Percentiles rank a stretch among this genome's conserved stretches.
phyloP scores from a whole-genome alignment of 2,797 vertebrate genomes.

The Poeciliopsis infans region DNA sequence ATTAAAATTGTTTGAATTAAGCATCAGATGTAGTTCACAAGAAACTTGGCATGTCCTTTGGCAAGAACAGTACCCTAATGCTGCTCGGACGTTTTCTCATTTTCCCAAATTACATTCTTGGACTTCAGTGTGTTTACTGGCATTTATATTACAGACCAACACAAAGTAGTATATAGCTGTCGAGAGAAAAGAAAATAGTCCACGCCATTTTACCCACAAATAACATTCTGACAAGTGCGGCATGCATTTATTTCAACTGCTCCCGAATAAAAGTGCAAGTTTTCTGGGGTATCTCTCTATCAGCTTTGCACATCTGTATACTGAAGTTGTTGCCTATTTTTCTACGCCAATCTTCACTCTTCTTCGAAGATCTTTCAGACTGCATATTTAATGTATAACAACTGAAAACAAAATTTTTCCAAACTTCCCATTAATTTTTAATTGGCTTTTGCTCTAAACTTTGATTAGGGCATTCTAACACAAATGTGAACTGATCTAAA shows the following conservation, averaged over 20 bases:
- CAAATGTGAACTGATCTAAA: neutral
- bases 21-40: slow-evolving; percentile 53
- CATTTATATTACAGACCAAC: neutral
- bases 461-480: neutral
- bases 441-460: neutral
- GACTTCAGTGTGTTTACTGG: neutral
- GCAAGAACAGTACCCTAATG: slow-evolving; percentile 13
- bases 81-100: neutral
- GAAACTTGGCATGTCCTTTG: slow-evolving; percentile 14
- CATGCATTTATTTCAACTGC: neutral
- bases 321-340: neutral
- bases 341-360: neutral
- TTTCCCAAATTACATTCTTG: neutral
- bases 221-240: neutral
- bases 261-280: neutral
- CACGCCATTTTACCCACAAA: neutral
- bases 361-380: neutral
- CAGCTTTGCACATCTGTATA: neutral
- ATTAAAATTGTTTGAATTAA: slow-evolving; percentile 4
- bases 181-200: neutral
- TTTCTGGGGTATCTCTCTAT: neutral
- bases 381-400: neutral
- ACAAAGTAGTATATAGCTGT: neutral
- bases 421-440: neutral
- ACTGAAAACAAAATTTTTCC: neutral